Evolutionary conservation across 2,888 invertebrate species (phyloP), one percentile per base, ranked within the genome.

Genomic region (Orthonevra nobilis): DNA sequence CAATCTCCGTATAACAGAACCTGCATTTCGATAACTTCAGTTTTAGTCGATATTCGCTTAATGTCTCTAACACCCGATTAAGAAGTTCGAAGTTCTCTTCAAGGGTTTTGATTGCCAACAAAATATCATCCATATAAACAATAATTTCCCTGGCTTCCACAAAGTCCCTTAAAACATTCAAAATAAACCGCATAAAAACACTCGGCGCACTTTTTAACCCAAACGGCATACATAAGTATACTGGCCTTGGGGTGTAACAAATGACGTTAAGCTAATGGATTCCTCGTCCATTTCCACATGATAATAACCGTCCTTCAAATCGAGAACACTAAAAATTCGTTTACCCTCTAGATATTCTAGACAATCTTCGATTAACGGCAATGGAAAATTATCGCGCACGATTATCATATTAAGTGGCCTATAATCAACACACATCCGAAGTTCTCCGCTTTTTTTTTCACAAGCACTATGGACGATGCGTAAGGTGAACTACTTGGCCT

Each of bases 361-460:
- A 15, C n/a, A n/a, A n/a, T n/a, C n/a, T n/a, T n/a, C n/a, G n/a
- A n/a, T n/a, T n/a, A n/a, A n/a, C n/a, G n/a, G n/a, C 14, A 28
- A 26, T 81, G 75, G 75, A 20, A 73, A 81, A 58, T 82, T 81
- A 36, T 81, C 81, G 4, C 64, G 19, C 3, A 56, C 36, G 0
- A 81, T 75, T n/a, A 61, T 34, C 46, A 72, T 70, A 70, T 81
- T 83, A 3, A 83, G 26, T 6, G 15, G 17, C 3, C 82, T 52
- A 50, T 79, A 83, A 42, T 82, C 81, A 10, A 82, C 17, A 44
- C 66, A 72, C 7, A 82, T n/a, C 38, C 82, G n/a, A n/a, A n/a
- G 38, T n/a, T 50, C 40, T 23, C 82, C 81, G 5, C 68, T 68
- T 30, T n/a, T n/a, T 81, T 82, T 38, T 82, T 79, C 14, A 79